Base-by-base conservation (phyloP, 2,888 invertebrate genomes). In the Laspeyria flexula region DNA sequence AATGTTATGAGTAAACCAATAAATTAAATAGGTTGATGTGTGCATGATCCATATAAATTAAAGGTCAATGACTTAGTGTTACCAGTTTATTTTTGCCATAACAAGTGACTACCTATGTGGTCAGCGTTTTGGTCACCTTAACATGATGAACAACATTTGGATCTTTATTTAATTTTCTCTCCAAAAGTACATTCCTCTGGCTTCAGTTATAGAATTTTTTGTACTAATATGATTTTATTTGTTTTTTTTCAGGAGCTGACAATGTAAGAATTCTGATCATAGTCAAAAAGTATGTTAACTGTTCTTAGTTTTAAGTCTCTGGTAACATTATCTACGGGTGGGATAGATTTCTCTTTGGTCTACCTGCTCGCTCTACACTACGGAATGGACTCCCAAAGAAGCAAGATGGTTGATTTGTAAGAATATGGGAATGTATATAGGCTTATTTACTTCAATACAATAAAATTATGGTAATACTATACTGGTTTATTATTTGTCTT, bases 201-300 rank as follows among this genome's bases (percentile, higher is more conserved):
- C n/a, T n/a, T 21, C 21, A 3, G 21, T 5, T 21, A 3, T 21
- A 21, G 21, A 21, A 5, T 21, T 21, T 21, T 21, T 2, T 5
- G 5, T 3, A 21, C 2, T 21, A 21, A 21, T 21, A 3, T 7
- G 15, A 15, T n/a, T 18, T 3, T 25, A 31, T n/a, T 30, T 60
- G 50, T 62, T 62, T 66, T 69, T 54, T 77, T 69, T 29, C 90
- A 91, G 91, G 94, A 94, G 83, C 87, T 94, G 77, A 94, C 94
- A 56, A 94, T 94, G 94, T 93, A 90, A 77, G 54, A 60, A 33
- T 56, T 47, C 33, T 47, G 48, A 48, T 42, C 23, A 29, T 69
- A 79, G 79, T 81, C 83, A 80, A 81, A 81, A 23, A 80, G 41
- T 57, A 62, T 60, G 53, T 61, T 64, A 62, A 73, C 65, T 73